Conservation (phyloP, 2,888 invertebrate species). For the Dryadula phaetusa region DNA sequence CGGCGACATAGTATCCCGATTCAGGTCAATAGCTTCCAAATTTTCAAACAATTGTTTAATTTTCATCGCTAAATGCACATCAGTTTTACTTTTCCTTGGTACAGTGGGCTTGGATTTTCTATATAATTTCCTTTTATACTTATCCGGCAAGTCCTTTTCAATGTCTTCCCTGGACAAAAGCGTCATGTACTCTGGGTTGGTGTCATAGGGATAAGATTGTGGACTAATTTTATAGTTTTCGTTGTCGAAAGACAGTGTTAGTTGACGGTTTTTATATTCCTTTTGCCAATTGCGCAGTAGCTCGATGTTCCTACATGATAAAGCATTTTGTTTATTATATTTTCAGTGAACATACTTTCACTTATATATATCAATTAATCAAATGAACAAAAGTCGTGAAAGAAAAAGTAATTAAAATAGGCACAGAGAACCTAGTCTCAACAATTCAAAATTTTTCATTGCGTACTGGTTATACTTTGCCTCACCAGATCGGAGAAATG, state of each 20-base stretch:
- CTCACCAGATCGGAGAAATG: no score
- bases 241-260: slow-evolving; percentile 47
- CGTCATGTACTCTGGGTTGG: slow-evolving; percentile 81
- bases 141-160: slow-evolving; percentile 77
- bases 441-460: no score
- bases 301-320: slow-evolving; percentile 73
- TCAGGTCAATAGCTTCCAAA: slow-evolving; percentile 72
- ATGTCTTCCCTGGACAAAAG: slow-evolving; percentile 77
- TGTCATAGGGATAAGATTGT: slow-evolving; percentile 80
- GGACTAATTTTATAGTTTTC: slow-evolving; percentile 55
- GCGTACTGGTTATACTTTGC: no score
- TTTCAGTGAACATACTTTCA: no score
- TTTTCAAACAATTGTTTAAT: slow-evolving; percentile 75
- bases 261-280: slow-evolving; percentile 62
- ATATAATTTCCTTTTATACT: slow-evolving; percentile 64
- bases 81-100: slow-evolving; percentile 66
- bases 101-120: slow-evolving; percentile 62
- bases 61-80: slow-evolving; percentile 71
- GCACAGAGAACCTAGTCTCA: no score
- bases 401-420: no score
- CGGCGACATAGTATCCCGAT: slow-evolving; percentile 73
- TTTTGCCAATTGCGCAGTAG: slow-evolving; percentile 82
- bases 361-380: no score
- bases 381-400: no score
- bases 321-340: no score